These are phyloP conservation scores for Coccyzus lansbergi DNA, from an alignment of 2,797 vertebrate species.

Conservation along the genomic window DNA sequence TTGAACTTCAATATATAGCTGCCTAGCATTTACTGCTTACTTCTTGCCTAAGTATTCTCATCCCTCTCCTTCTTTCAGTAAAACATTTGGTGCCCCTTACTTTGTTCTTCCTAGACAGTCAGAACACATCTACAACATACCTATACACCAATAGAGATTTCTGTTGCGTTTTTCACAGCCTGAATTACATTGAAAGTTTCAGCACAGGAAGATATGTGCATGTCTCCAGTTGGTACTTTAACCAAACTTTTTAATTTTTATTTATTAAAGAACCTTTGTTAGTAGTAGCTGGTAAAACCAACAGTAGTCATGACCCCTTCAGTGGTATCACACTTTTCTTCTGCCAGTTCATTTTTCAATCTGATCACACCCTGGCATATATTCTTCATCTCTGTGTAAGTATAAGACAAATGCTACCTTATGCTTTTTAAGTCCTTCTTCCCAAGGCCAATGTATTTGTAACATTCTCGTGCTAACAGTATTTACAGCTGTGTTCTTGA, in stretches of 20 bases:
- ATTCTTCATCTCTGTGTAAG: neutral
- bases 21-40: neutral
- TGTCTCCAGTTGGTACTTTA: neutral
- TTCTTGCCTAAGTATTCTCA: neutral
- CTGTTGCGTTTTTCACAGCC: neutral
- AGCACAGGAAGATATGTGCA: neutral
- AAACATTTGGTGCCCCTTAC: neutral
- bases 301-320: neutral
- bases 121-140: neutral
- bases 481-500: too few relatives aligned
- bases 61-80: neutral
- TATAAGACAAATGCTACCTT: neutral
- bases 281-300: neutral
- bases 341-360: neutral
- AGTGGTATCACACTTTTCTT: neutral
- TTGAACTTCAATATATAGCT: neutral
- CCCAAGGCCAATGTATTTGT: neutral
- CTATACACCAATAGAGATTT: neutral
- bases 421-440: neutral
- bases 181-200: neutral
- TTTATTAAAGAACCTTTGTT: neutral
- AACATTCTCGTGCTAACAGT: neutral
- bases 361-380: neutral
- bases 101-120: neutral
- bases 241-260: neutral